Base-by-base conservation (phyloP, 2,888 invertebrate species). In the Sphecodes monilicornis region DNA sequence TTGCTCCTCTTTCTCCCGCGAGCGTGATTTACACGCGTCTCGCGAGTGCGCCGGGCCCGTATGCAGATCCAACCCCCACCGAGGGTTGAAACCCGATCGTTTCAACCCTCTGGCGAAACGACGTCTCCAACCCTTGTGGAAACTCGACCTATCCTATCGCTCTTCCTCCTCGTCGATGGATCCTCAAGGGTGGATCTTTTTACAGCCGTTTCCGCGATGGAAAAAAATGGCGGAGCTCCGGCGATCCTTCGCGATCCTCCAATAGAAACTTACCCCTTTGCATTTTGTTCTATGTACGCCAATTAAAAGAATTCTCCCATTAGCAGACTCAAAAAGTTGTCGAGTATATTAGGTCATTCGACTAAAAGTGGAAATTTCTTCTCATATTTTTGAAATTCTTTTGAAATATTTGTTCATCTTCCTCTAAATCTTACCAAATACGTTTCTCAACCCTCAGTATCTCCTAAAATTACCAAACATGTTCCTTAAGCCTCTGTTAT, bases 51-150 rank as follows among this genome's bases (percentile, higher is more conserved):
- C 79, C 69, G 57, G 69, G 76, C 29, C 41, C 90, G 90, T 92
- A 92, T 92, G 92, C 92, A 92, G 92, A 92, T 92, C 79, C 66
- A 41, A 0, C n/a, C 86, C 89, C 89, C 87, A 82, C 88, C 88
- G 60, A 4, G 50, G 10, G n/a, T 73, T 29, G 26, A 50, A 50
- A 50, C 46, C 6, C 50, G 50, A 50, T 50, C 71, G 72, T 85
- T 74, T 82, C 82, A 73, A 70, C 83, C 88, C 87, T 79, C 73
- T 54, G 70, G 11, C 64, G 64, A 64, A 10, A 22, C 26, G 57
- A 32, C 64, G 29, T 18, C 57, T 60, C 29, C 64, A 73, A 87
- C 86, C 87, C 88, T 84, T 82, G 86, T 84, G 80, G 6, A 29
- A 66, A 75, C 78, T 36, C 76, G 85, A 85, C 91, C 91, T 91